phyloP scores from a whole-genome alignment of 2,888 invertebrate genomes.

The Drosophila lacicola region DNA sequence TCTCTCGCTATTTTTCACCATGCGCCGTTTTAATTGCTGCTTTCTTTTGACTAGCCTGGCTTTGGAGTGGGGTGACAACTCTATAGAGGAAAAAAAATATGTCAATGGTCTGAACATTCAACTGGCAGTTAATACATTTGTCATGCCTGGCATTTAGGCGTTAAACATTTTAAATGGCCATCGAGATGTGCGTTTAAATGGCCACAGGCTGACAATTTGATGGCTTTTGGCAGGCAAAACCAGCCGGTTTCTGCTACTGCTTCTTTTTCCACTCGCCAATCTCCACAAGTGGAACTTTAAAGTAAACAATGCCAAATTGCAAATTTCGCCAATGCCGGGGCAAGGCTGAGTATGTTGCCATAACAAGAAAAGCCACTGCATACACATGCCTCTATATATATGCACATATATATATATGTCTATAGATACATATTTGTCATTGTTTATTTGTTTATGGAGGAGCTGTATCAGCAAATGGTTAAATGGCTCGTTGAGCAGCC shows the following conservation, averaged over 20 bases:
- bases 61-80: constrained; percentile 19
- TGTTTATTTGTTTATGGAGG: constrained; percentile 39
- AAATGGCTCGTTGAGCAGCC: constrained; percentile 72
- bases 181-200: constrained; percentile 52
- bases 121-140: constrained; percentile 63
- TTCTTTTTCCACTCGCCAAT: constrained; percentile 5
- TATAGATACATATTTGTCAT: neutral
- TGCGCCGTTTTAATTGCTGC: constrained; percentile 71
- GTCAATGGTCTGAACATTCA: constrained; percentile 53
- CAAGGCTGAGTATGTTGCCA: constrained; percentile 29
- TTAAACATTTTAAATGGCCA: constrained; percentile 63
- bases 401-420: neutral
- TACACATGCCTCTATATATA: constrained; percentile 9
- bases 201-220: constrained; percentile 58
- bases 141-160: constrained; percentile 47
- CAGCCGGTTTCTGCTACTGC: constrained; percentile 38
- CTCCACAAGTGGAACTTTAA: constrained; percentile 37
- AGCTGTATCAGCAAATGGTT: constrained; percentile 73
- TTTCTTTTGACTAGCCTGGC: constrained; percentile 59
- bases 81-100: constrained; percentile 31
- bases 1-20: constrained; percentile 5
- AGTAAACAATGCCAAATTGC: constrained; percentile 73
- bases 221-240: constrained; percentile 55
- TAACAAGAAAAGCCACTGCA: constrained; percentile 27
- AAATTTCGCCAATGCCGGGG: constrained; percentile 62